Base-by-base conservation (phyloP, 2,797 vertebrate species). In the Danio choprae region DNA sequence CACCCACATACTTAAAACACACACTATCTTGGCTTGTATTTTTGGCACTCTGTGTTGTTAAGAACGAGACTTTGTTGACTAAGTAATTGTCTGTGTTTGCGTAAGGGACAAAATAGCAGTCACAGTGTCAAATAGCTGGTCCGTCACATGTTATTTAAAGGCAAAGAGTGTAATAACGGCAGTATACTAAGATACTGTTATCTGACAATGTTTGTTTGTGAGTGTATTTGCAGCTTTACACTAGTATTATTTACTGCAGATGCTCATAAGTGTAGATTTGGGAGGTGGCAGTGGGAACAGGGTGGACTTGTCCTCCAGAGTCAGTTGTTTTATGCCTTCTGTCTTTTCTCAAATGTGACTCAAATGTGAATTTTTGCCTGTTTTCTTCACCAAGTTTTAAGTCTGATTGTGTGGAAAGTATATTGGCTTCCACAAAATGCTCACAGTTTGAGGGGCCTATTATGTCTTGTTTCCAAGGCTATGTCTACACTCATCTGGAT, bases 81-180 rank as follows among this genome's bases (percentile, higher is more conserved):
- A 18, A 50, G 56, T 77, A 62, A 44, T 11, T 70, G 74, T 53
- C 53, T 79, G 44, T 69, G 63, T 79, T 20, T 79, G 46, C 58
- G 50, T 36, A 20, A 11, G 9, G 67, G 46, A 29, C 41, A 43
- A 81, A 60, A 64, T 56, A 36, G 22, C 51, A 77, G 22, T 50
- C 12, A 5, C 13, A 44, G 2, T 60, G 76, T 20, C n/a, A 3
- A 74, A 63, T 74, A 74, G 22, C 62, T 68, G 18, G 63, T 62
- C 44, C 6, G 11, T 58, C 50, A 64, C 18, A 63, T 68, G 22
- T 73, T 79, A 78, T 62, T 50, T 75, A 43, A 81, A 55, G 38
- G 51, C 9, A 11, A 38, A 82, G 58, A 64, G 43, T 74, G 72
- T 69, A 84, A 78, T 83, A 29, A 73, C 0, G 51, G 71, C 81